These are phyloP conservation scores for Tipula helvola DNA, from an alignment of 2,888 invertebrate genomes.

Conservation along the genomic window DNA sequence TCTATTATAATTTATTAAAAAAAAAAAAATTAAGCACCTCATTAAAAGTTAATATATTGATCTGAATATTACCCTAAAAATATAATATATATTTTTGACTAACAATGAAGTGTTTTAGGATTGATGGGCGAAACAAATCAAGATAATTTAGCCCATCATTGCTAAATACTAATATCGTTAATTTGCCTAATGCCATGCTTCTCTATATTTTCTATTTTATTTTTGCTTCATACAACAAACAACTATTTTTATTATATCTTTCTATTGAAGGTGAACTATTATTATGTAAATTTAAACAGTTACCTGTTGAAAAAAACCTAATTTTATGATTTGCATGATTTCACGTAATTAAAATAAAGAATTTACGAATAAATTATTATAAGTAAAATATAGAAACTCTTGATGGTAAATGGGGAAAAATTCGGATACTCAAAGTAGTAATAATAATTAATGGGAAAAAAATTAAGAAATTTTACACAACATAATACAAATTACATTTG, in stretches of 20 bases:
- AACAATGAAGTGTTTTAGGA: not conserved
- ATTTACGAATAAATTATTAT: not conserved
- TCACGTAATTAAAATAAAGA: not conserved
- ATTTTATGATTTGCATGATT: not conserved
- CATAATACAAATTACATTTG: not conserved
- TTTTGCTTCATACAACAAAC: not conserved
- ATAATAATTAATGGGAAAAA: not conserved
- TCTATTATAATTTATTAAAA: constrained; percentile 6
- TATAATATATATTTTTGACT: not conserved
- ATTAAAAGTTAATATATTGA: not conserved
- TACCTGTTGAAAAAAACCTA: not conserved
- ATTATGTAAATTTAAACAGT: not conserved
- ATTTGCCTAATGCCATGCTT: not conserved
- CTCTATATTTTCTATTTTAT: not conserved
- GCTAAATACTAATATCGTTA: not conserved
- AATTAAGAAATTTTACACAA: not conserved
- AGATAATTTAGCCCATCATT: not conserved
- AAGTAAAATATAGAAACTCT: not conserved
- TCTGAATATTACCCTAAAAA: not conserved
- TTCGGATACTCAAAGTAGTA: not conserved
- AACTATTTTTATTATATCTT: not conserved
- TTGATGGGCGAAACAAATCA: not conserved
- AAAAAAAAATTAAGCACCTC: constrained; percentile 9
- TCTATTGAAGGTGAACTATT: not conserved
- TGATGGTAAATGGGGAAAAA: not conserved